These are phyloP conservation scores for Drosophila robusta DNA, from an alignment of 2,888 invertebrate species.

Conservation along the genomic window DNA sequence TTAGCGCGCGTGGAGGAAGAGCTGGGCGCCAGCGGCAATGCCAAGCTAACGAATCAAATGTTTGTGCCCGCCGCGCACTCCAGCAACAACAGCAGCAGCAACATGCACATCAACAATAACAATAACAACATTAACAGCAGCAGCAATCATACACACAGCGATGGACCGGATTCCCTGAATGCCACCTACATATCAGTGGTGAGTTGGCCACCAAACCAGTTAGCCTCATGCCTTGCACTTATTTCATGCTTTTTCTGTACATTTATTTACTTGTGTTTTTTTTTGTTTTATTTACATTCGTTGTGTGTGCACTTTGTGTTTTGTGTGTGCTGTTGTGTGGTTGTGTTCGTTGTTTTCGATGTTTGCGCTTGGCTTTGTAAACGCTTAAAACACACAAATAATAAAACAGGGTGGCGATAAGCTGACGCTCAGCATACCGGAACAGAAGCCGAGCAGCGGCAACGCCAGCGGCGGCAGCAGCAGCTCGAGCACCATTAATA, in stretches of 20 bases:
- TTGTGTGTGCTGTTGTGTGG: slow-evolving; percentile 49
- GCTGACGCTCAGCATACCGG: slow-evolving; percentile 88
- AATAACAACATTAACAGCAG: slow-evolving; percentile 51
- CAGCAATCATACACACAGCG: slow-evolving; percentile 72
- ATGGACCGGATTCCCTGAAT: slow-evolving; percentile 86
- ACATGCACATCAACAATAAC: slow-evolving; percentile 49
- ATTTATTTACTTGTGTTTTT: slow-evolving; percentile 32
- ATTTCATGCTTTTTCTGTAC: slow-evolving; percentile 72
- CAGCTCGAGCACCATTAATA: slow-evolving; percentile 55
- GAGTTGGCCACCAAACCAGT: slow-evolving; percentile 84
- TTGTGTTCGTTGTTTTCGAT: slow-evolving; percentile 31
- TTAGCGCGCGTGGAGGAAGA: slow-evolving; percentile 89
- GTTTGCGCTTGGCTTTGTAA: slow-evolving; percentile 40
- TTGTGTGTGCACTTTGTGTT: slow-evolving; percentile 69
- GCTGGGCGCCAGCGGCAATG: slow-evolving; percentile 83
- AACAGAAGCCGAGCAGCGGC: slow-evolving; percentile 84
- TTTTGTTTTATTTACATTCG: slow-evolving; percentile 61
- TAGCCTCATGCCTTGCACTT: slow-evolving; percentile 65
- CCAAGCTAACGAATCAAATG: slow-evolving; percentile 87
- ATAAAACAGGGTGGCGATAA: slow-evolving; percentile 88
- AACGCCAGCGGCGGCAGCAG: slow-evolving; percentile 64
- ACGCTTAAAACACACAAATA: slow-evolving; percentile 36
- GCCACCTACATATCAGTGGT: slow-evolving; percentile 92
- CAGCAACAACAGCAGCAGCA: slow-evolving; percentile 61
- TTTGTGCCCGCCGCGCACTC: slow-evolving; percentile 86